These are phyloP conservation scores for Rhinoraja longicauda DNA, from an alignment of 2,797 vertebrate genomes.

Conservation along the genomic window DNA sequence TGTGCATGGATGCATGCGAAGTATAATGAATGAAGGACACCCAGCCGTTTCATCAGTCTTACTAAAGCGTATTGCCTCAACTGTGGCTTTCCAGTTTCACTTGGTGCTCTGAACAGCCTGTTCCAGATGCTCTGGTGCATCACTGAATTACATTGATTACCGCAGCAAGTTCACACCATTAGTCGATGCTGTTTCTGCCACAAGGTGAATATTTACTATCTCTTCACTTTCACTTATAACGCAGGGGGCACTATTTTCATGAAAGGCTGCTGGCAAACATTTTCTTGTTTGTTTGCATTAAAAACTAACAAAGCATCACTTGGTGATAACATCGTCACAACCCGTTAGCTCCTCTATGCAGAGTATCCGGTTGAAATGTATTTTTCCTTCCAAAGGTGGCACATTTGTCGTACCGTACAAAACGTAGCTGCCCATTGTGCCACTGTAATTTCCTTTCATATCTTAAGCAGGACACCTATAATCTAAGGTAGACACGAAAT, in stretches of 20 bases:
- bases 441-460: neutral
- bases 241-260: neutral
- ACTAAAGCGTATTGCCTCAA: constrained; percentile 14
- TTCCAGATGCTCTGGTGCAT: neutral
- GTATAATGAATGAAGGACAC: neutral
- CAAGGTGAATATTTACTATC: neutral
- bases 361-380: neutral
- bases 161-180: too few species aligned
- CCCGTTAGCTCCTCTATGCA: neutral
- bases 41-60: neutral
- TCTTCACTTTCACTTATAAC: neutral
- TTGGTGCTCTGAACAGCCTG: neutral
- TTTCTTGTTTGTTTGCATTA: neutral
- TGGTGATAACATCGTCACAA: neutral
- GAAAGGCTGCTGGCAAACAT: neutral
- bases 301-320: neutral
- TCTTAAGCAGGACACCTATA: neutral
- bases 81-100: neutral
- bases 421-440: neutral
- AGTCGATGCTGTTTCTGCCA: neutral
- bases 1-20: neutral
- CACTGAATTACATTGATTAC: neutral
- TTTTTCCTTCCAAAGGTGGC: neutral
- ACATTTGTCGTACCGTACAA: neutral
- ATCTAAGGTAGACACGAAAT: neutral